Base-by-base conservation (phyloP, 2,888 invertebrate species). In the Agrochola macilenta region DNA sequence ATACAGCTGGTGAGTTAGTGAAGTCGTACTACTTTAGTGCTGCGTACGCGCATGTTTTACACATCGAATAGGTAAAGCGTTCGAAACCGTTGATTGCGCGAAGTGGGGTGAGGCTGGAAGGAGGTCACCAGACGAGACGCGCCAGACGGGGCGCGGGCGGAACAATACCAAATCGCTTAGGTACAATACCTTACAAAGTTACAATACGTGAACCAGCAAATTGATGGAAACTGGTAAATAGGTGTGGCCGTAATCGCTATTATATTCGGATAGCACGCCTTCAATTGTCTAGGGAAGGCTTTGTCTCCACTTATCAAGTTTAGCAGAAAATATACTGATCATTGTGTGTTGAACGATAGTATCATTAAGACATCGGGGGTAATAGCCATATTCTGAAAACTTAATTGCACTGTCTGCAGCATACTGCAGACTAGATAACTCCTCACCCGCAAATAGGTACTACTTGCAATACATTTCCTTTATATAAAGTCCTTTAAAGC, bases 61-160 rank as follows among this genome's bases (percentile, higher is more conserved):
- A 69, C 76, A 81, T 79, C 64, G 79, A 66, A 77, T 87, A 79
- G 79, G 82, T 87, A 85, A 84, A 87, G 76, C 82, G 66, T 76
- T 86, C 78, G 69, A 81, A 83, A 85, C 80, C 80, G 86, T 89
- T 88, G 84, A 79, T 78, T 87, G 85, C 73, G 85, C 79, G 70
- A 84, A 84, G 81, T 83, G 75, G 70, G 79, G 66, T 78, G 76
- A 79, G 74, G 61, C 76, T 72, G 72, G 79, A 91, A 90, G 89
- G 89, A 91, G 92, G 93, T 92, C 91, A 89, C 82, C 87, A 89
- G 89, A 79, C 74, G 43, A 65, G 58, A 87, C 89, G 81, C 35
- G 52, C 65, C 88, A 90, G 90, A 88, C 89, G 84, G 84, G 88
- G 90, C 82, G 89, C 80, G 87, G 88, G 68, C 86, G 83, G 87